Conservation (phyloP, 2,113 vertebrate genomes). For the Colius striatus region DNA sequence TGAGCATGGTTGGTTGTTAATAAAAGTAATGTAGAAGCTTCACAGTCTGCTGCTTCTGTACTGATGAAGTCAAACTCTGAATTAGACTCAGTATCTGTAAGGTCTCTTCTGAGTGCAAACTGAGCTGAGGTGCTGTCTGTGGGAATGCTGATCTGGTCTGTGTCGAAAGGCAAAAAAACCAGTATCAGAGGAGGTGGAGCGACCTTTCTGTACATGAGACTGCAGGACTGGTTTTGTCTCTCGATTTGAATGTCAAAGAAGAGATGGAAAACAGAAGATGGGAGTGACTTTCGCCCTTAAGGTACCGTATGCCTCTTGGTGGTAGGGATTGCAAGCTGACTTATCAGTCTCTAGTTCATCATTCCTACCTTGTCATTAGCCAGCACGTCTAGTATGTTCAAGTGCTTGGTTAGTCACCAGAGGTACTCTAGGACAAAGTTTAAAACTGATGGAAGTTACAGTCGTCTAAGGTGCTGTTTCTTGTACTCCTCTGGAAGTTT, state of each 20-base stretch:
- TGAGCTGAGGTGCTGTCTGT: background rate
- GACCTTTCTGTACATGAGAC: background rate
- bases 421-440: background rate
- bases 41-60: background rate
- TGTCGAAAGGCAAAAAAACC: background rate
- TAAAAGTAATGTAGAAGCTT: background rate
- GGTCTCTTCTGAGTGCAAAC: background rate
- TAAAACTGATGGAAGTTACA: background rate
- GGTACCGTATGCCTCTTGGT: background rate
- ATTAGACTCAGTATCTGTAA: background rate
- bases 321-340: background rate
- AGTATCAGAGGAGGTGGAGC: background rate
- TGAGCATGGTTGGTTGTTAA: background rate
- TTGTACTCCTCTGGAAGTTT: background rate
- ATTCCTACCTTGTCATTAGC: background rate
- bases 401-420: background rate
- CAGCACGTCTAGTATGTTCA: background rate
- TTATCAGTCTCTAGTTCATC: background rate
- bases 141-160: background rate
- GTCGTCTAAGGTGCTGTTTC: background rate
- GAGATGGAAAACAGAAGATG: background rate
- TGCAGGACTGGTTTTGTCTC: background rate
- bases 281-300: background rate
- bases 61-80: background rate
- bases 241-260: constrained; percentile 16